Evolutionary conservation across 2,113 vertebrate species (phyloP).

Genomic region (Rhineura floridana): DNA sequence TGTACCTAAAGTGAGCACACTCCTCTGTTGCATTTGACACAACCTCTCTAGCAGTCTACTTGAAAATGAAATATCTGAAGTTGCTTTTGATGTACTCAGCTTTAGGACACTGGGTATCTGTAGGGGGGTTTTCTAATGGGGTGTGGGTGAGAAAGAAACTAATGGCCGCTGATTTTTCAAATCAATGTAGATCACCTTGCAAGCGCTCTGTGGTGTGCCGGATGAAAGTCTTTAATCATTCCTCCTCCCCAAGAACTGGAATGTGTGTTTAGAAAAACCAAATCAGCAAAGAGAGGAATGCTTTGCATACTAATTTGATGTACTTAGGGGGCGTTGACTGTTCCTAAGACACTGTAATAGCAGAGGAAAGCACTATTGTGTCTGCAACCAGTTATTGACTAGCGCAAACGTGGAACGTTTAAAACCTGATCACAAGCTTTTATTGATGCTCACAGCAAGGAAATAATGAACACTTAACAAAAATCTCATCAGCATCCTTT

Average conservation of each 20-base stretch:
- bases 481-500: not conserved
- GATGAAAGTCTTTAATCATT: conserved; percentile 1
- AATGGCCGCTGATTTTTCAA: conserved; percentile 21
- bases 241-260: not conserved
- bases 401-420: conserved; percentile 49
- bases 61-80: not conserved
- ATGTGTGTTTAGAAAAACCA: conserved; percentile 24
- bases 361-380: conserved; percentile 15
- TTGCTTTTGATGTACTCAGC: fast-evolving
- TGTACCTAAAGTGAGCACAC: not conserved
- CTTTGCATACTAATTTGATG: conserved; percentile 37
- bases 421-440: conserved; percentile 30
- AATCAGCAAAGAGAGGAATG: conserved; percentile 42
- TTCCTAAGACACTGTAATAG: conserved; percentile 22
- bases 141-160: not conserved
- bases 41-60: not conserved
- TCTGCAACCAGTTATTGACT: conserved; percentile 49
- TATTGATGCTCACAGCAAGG: conserved; percentile 35
- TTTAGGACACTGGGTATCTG: not conserved
- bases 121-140: not conserved
- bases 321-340: conserved; percentile 42
- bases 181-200: not conserved
- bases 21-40: not conserved
- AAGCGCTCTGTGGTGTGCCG: conserved; percentile 19
- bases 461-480: conserved; percentile 12